Evolutionary conservation across 1,140 invertebrate genomes (phyloP), one percentile per base, ranked within the genome.

Genomic region (Drosophila auraria): DNA sequence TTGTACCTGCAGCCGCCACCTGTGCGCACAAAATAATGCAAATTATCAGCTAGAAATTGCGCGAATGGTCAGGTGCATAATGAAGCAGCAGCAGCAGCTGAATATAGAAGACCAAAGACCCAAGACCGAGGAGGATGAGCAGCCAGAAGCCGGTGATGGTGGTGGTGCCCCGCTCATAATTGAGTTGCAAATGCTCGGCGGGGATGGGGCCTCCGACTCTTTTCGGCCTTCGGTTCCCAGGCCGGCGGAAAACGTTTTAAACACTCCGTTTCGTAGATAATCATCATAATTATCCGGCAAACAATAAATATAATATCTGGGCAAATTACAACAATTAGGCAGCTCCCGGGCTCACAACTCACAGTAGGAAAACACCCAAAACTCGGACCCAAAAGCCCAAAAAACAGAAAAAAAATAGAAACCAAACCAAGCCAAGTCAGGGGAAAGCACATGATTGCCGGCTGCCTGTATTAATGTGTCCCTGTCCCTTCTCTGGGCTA

Each of bases 281-380:
- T 86, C 87, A 90, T 89, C 86, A 86, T 89, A 90, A 89, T 90
- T 89, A 89, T 86, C 87, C 70, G 72, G 78, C 78, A 79, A 73
- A 90, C 86, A 86, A 89, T 89, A 90, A 90, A 90, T 90, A 90
- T 80, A 90, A 79, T 84, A 84, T 82, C 82, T 82, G 70, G 68
- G 56, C 82, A 90, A 90, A 90, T 90, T 90, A 90, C 87, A 90
- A 91, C 86, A 90, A 90, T 90, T 90, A 90, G 74, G 68, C 64
- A 70, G 65, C 72, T 78, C 58, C 47, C 65, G 49, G 49, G 65
- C 72, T 75, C 58, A 25, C 64, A 33, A 40, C 76, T 68, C 82
- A 65, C 80, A 73, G 77, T 83, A 77, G 68, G 73, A 65, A 66
- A 87, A 89, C 78, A 81, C 86, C 86, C 75, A 80, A 80, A 68